Evolutionary conservation across 2,797 vertebrate species (phyloP).

Genomic region (Acanthurus leucopareius): DNA sequence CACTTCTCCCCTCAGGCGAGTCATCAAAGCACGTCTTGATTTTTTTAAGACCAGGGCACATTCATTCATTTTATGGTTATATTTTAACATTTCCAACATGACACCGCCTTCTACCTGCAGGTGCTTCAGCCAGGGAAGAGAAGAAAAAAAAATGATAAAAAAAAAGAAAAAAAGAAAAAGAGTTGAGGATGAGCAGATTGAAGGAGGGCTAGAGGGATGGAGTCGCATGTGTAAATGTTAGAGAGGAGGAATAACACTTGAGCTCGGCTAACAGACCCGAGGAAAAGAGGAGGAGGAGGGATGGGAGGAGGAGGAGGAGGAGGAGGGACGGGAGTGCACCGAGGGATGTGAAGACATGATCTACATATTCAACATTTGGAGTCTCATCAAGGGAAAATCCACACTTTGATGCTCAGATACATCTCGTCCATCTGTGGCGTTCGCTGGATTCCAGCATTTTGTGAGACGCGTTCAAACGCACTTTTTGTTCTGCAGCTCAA

Average conservation of each 20-base stretch:
- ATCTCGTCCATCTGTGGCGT: slow-evolving; percentile 19
- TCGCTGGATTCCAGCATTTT: not conserved
- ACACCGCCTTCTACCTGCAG: slow-evolving; percentile 39
- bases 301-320: not conserved
- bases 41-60: slow-evolving; percentile 64
- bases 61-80: slow-evolving; percentile 61
- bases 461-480: not conserved
- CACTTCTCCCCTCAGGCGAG: slow-evolving; percentile 42
- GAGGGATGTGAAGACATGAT: slow-evolving; percentile 58
- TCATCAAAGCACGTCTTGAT: slow-evolving; percentile 56
- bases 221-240: slow-evolving; percentile 51
- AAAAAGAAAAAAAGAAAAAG: not conserved
- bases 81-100: slow-evolving; percentile 62
- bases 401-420: slow-evolving; percentile 50
- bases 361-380: slow-evolving; percentile 70
- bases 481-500: slow-evolving; percentile 2
- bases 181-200: slow-evolving; percentile 37
- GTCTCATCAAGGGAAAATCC: slow-evolving; percentile 37
- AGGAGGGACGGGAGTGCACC: not conserved
- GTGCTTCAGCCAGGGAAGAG: slow-evolving; percentile 34
- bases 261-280: slow-evolving; percentile 46
- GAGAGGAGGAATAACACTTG: slow-evolving; percentile 54
- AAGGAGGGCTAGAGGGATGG: slow-evolving; percentile 52
- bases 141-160: not conserved
- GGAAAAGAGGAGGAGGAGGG: slow-evolving; percentile 1